Evolutionary conservation across 2,888 invertebrate species (phyloP), one percentile per base, ranked within the genome.

Genomic region (Agrilus biguttatus): DNA sequence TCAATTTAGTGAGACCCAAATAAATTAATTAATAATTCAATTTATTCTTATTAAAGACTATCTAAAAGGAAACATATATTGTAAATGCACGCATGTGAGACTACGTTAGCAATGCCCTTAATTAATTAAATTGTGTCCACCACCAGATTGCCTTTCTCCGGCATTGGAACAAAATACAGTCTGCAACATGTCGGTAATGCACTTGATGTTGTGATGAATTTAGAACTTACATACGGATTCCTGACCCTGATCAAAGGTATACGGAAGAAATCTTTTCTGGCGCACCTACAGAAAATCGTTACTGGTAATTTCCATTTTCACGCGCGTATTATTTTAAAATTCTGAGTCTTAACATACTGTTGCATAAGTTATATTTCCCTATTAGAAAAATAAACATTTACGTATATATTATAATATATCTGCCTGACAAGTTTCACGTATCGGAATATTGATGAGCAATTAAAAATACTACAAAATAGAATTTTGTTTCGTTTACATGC

Each of bases 71-170:
- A 28, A 28, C 28, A 28, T 6, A 21, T 21, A 21, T 21, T 2
- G 10, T 10, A 10, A 28, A 4, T 28, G 10, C 8, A 10, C 28
- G 10, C 6, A 19, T 28, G 28, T 10, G 28, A 28, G 28, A 10
- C 10, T 49, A 45, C 46, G 48, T 48, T 46, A 48, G 47, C 47
- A 50, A 42, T 48, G 48, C 50, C 51, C 51, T 49, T 41, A 46
- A 48, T 48, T 50, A 36, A 45, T 47, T 44, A 47, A 51, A 54
- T 45, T 50, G 28, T 28, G 28, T 28, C 50, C 53, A 59, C 54
- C 55, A 60, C 60, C 54, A 55, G 62, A 59, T 62, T 60, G 60
- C 62, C 62, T 62, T 62, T 61, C 53, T 51, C 52, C 62, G 61
- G 62, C 62, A 62, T 62, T 62, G 62, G 56, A 60, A 57, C 59